These are phyloP conservation scores for Oedothorax gibbosus DNA, from an alignment of 1,140 invertebrate species.

Conservation along the genomic window DNA sequence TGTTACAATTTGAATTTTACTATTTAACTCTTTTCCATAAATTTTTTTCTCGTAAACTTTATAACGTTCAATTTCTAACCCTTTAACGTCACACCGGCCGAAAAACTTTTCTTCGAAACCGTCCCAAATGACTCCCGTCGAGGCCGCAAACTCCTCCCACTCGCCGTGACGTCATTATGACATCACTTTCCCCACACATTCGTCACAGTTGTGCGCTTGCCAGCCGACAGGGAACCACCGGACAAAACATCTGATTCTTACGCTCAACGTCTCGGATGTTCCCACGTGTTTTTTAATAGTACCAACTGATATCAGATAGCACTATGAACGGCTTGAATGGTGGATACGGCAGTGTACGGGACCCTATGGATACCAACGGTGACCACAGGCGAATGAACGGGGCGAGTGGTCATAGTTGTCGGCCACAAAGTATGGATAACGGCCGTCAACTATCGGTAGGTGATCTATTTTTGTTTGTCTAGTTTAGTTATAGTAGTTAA, in stretches of 20 bases:
- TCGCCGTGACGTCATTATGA: constrained; percentile 32
- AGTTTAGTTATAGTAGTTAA: no score
- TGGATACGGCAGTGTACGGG: constrained; percentile 9
- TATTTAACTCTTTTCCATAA: no score
- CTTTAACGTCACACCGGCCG: no score
- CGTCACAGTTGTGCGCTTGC: constrained; percentile 39
- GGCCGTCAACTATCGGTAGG: constrained; percentile 28
- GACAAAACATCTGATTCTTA: constrained; percentile 24
- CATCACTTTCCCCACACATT: constrained; percentile 21
- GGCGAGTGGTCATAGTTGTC: not conserved
- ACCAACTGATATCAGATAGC: not conserved
- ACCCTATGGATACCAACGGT: not conserved
- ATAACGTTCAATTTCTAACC: no score
- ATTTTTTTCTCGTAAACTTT: no score
- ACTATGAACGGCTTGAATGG: not conserved
- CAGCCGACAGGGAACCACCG: constrained; percentile 12
- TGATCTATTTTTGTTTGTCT: no score
- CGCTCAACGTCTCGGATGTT: not conserved
- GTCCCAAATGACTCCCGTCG: no score
- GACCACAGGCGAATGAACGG: not conserved
- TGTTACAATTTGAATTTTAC: no score
- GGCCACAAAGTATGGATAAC: constrained; percentile 24
- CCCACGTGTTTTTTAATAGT: not conserved
- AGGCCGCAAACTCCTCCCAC: constrained; percentile 33
- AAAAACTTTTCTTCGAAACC: no score